These are phyloP conservation scores for Trichonephila inaurata DNA, from an alignment of 1,140 invertebrate genomes.

Conservation along the genomic window DNA sequence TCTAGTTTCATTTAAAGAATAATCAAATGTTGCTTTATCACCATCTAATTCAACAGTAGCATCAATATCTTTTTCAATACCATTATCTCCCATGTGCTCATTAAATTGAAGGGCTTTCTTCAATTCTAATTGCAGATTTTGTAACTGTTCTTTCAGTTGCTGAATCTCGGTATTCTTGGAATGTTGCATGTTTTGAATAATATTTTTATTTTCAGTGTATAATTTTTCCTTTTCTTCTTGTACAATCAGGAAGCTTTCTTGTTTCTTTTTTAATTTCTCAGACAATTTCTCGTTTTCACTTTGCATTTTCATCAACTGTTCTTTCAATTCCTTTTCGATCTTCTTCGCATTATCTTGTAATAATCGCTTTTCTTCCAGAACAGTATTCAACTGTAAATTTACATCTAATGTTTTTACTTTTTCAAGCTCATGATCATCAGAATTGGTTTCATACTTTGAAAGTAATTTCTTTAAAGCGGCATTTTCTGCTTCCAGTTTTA, in stretches of 20 bases:
- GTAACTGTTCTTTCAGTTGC: slow-evolving; percentile 80
- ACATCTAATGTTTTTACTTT: slow-evolving; percentile 78
- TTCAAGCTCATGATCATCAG: neutral
- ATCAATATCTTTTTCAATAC: slow-evolving; percentile 45
- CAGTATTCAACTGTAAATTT: slow-evolving; percentile 80
- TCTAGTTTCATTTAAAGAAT: slow-evolving; percentile 61
- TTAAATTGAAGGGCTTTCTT: slow-evolving; percentile 67
- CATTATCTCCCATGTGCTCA: neutral
- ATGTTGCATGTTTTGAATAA: slow-evolving; percentile 79
- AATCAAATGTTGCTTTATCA: slow-evolving; percentile 69
- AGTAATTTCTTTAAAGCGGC: slow-evolving; percentile 71
- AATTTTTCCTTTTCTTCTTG: slow-evolving; percentile 81
- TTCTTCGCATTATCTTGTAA: slow-evolving; percentile 79
- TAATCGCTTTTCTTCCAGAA: slow-evolving; percentile 81
- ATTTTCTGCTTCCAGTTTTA: slow-evolving; percentile 81
- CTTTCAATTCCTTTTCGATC: slow-evolving; percentile 78
- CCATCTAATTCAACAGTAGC: slow-evolving; percentile 54
- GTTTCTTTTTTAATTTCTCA: slow-evolving; percentile 82
- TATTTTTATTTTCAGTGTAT: slow-evolving; percentile 79
- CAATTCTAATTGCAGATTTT: slow-evolving; percentile 80
- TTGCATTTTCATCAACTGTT: slow-evolving; percentile 78
- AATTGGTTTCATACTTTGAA: slow-evolving; percentile 13
- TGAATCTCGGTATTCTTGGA: slow-evolving; percentile 80
- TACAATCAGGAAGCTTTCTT: slow-evolving; percentile 81
- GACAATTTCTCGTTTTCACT: slow-evolving; percentile 80